Evolutionary conservation across 2,888 invertebrate species (phyloP), one percentile per base, ranked within the genome.

Genomic region (Melinaea menophilus): DNA sequence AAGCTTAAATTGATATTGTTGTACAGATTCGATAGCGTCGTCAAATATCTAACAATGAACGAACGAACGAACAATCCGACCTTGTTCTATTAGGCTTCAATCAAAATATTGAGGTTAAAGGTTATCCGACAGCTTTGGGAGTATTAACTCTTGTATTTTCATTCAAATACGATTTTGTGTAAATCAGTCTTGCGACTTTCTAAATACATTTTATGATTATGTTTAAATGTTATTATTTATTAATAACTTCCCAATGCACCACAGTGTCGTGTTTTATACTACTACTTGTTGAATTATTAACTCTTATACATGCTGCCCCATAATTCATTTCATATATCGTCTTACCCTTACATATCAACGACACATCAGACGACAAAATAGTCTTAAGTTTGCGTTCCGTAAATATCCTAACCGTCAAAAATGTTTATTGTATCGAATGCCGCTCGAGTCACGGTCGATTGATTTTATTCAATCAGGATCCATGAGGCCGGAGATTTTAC

Each of bases 51-150:
- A 65, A 47, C 48, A 59, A 68, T 67, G 48, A 37, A 37, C 37
- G 37, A 41, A 41, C 41, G 41, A 41, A 69, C 69, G 73, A 78
- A 84, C 84, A 85, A 85, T 82, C 67, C 78, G 82, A 79, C 88
- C 88, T 88, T 85, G 83, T 75, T 72, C 73, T 82, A 81, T 80
- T 79, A 79, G 78, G 77, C 77, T 84, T 83, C 82, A 84, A 85
- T 86, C 84, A 83, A 81, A 87, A 85, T 84, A 87, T 85, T 81
- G 81, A 51, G 80, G 79, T 68, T 79, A 86, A 84, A 88, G 88
- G 86, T 89, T 88, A 86, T 81, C 77, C 77, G 65, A 66, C 75
- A 71, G 75, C 57, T 63, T 60, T 47, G 61, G 57, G 55, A 35
- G 55, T 58, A 65, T 61, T 56, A 48, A 62, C 63, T 59, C 56